Percentiles rank a stretch among this genome's conserved stretches.
phyloP scores from a whole-genome alignment of 2,888 invertebrate genomes.

The Leucophenga maculata region DNA sequence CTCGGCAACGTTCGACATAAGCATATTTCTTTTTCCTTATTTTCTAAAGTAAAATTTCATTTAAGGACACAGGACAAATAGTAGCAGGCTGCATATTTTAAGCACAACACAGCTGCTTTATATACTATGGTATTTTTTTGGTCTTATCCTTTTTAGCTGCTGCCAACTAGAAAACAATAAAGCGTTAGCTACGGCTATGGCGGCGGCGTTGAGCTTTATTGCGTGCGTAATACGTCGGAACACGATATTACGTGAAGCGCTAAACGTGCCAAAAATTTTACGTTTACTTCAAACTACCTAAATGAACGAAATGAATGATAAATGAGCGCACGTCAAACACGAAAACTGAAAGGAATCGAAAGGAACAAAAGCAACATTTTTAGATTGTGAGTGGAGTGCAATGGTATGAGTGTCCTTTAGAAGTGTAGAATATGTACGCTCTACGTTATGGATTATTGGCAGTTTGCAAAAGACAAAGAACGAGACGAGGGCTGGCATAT shows the following conservation, averaged over 20 bases:
- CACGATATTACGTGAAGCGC: conserved; percentile 62
- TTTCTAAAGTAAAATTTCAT: too few species aligned
- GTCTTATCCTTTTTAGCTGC: neutral
- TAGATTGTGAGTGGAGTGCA: conserved; percentile 23
- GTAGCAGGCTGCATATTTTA: neutral
- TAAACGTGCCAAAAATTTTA: conserved; percentile 65
- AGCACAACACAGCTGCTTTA: neutral
- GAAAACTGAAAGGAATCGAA: conserved; percentile 28
- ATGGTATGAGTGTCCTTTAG: too few species aligned
- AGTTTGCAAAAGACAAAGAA: too few species aligned
- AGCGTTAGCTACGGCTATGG: conserved; percentile 36
- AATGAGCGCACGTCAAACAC: conserved; percentile 65
- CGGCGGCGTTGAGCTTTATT: conserved; percentile 58
- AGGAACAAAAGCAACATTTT: neutral
- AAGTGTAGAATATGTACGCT: too few species aligned
- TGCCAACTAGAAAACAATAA: neutral
- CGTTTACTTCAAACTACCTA: conserved; percentile 54
- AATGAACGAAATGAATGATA: conserved; percentile 67
- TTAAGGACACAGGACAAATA: too few species aligned
- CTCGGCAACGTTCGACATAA: neutral
- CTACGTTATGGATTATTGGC: too few species aligned
- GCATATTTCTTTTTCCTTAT: neutral
- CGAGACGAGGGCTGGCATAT: too few species aligned
- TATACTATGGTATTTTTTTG: neutral
- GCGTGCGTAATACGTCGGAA: conserved; percentile 62